Evolutionary conservation across 2,888 invertebrate genomes (phyloP).

Genomic region (Lycaena phlaeas): DNA sequence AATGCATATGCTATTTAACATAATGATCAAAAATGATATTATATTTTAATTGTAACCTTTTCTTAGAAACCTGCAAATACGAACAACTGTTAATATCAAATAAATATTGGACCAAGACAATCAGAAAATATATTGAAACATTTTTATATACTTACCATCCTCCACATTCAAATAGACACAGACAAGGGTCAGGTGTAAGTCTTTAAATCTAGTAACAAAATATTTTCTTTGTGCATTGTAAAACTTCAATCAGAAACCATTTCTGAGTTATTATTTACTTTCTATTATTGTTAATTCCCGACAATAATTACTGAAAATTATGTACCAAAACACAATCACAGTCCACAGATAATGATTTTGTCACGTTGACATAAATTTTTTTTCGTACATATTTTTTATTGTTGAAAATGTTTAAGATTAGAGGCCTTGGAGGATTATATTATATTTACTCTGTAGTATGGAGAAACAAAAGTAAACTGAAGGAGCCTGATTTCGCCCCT

Average conservation of each 20-base stretch:
- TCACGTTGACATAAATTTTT: background rate
- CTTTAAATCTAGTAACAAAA: constrained; percentile 13
- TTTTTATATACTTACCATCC: constrained; percentile 19
- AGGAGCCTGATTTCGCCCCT: no score
- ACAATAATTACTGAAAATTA: background rate
- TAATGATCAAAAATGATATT: constrained; percentile 46
- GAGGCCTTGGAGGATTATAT: no score
- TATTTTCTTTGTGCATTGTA: constrained; percentile 14
- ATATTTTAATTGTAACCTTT: constrained; percentile 24
- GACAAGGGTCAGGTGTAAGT: constrained; percentile 25
- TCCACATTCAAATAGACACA: constrained; percentile 17
- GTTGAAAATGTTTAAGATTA: no score
- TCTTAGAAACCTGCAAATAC: constrained; percentile 33
- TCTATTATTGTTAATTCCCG: background rate
- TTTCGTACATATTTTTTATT: no score
- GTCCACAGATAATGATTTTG: background rate
- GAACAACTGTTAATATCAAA: constrained; percentile 13
- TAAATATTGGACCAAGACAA: constrained; percentile 10
- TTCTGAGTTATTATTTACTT: background rate
- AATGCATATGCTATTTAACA: constrained; percentile 54
- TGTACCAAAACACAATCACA: background rate
- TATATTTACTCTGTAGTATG: no score
- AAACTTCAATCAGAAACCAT: background rate
- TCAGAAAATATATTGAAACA: no score
- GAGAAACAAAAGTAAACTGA: no score